phyloP scores from a whole-genome alignment of 1,140 invertebrate genomes.

The Bombus pascuorum region DNA sequence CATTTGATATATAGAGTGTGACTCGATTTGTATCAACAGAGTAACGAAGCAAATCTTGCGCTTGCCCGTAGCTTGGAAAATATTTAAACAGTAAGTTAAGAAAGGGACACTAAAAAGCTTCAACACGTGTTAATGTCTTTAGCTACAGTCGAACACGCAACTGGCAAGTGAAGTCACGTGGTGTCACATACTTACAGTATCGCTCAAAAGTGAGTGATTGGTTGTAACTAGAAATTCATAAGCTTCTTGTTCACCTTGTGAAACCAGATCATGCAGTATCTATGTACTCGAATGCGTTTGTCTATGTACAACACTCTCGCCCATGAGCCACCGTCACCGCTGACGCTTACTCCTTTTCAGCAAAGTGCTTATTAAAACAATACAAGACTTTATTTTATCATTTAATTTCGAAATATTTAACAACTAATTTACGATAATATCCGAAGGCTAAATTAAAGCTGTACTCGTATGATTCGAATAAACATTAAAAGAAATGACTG shows the following conservation, averaged over 20 bases:
- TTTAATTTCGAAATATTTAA: no score
- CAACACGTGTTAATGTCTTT: conserved; percentile 1
- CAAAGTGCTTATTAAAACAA: no score
- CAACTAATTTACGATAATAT: no score
- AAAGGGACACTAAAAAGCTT: background rate
- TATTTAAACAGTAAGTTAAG: conserved; percentile 9
- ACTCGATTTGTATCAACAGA: background rate
- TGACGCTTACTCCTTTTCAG: no score
- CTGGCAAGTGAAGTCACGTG: background rate
- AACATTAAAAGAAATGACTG: no score
- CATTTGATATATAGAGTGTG: background rate
- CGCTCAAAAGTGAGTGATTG: background rate
- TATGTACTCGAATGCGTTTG: background rate
- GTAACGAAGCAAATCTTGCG: background rate
- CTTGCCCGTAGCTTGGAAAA: background rate
- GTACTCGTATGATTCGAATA: no score
- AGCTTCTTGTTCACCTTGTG: conserved; percentile 16
- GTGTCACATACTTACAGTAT: no score
- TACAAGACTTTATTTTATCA: no score
- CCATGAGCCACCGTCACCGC: no score
- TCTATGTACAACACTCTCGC: background rate
- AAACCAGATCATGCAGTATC: conserved; percentile 7
- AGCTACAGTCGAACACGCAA: background rate
- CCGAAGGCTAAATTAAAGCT: no score
- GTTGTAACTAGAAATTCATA: conserved; percentile 1